Evolutionary conservation across 2,113 vertebrate genomes (phyloP).

Genomic region (Tenebrosternarchus preto): DNA sequence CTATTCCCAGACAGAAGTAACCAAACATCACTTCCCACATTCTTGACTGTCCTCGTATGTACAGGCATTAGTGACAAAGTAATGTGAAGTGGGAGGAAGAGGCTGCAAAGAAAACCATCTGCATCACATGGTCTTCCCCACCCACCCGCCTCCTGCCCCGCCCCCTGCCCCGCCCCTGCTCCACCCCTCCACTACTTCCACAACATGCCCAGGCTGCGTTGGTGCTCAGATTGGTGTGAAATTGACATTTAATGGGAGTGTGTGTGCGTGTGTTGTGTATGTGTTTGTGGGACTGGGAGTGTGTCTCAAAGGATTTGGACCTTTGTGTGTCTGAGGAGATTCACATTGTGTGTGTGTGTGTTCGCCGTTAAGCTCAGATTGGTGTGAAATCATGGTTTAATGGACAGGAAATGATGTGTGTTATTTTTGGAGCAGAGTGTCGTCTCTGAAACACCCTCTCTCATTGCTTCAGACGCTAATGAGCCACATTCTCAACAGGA

Average conservation of each 20-base stretch:
- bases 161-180: background rate
- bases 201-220: slow-evolving; percentile 47
- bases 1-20: too few species aligned
- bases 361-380: slow-evolving; percentile 67
- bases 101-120: slow-evolving; percentile 26
- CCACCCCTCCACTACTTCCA: background rate
- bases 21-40: too few species aligned
- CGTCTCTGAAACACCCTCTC: slow-evolving; percentile 66
- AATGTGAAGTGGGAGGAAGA: background rate
- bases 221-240: slow-evolving; percentile 58
- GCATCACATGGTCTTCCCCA: background rate
- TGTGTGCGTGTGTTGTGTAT: slow-evolving; percentile 32
- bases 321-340: slow-evolving; percentile 52
- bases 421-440: slow-evolving; percentile 76
- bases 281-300: slow-evolving; percentile 48
- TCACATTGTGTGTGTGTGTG: slow-evolving; percentile 46
- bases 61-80: too few species aligned
- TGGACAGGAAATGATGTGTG: slow-evolving; percentile 77
- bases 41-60: too few species aligned
- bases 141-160: background rate
- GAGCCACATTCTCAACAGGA: slow-evolving; percentile 46
- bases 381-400: slow-evolving; percentile 78
- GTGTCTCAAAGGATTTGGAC: slow-evolving; percentile 47
- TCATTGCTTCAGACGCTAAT: slow-evolving; percentile 73
- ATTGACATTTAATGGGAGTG: slow-evolving; percentile 56